Percentiles rank a stretch among this genome's conserved stretches.
Evolutionary conservation across 1,140 invertebrate genomes (phyloP).

Genomic region (Samia ricini): DNA sequence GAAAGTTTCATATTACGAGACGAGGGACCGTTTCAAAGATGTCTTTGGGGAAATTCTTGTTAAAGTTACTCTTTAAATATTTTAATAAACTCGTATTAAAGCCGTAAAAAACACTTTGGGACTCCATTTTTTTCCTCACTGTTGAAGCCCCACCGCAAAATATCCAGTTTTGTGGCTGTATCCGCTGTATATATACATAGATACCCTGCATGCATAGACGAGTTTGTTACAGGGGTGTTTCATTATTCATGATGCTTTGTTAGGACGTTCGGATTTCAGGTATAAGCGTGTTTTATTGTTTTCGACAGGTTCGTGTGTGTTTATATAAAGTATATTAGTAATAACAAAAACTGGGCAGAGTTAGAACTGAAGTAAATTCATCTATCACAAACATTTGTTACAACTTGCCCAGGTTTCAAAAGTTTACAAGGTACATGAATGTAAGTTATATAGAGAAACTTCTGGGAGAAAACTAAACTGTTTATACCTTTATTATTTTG

Average conservation of each 20-base stretch:
- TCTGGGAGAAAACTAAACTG: too few species aligned
- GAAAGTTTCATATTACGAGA: constrained; percentile 52
- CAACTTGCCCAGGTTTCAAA: too few species aligned
- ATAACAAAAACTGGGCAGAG: too few species aligned
- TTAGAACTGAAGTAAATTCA: too few species aligned
- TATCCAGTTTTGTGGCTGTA: constrained; percentile 46
- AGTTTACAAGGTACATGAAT: too few species aligned
- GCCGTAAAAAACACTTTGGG: constrained; percentile 73
- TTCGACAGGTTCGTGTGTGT: constrained; percentile 44
- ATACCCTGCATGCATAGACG: constrained; percentile 20
- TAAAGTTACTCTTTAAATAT: constrained; percentile 75
- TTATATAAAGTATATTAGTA: neutral
- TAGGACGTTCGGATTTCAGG: constrained; percentile 47
- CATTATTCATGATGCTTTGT: constrained; percentile 74
- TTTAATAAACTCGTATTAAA: constrained; percentile 76
- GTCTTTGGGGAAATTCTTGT: constrained; percentile 71
- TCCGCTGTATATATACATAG: constrained; percentile 27
- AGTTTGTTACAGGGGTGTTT: constrained; percentile 56
- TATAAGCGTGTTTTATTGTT: constrained; percentile 55
- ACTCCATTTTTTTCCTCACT: constrained; percentile 57
- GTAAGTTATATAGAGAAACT: too few species aligned
- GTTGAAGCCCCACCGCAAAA: constrained; percentile 48
- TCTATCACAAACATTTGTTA: too few species aligned
- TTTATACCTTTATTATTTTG: too few species aligned
- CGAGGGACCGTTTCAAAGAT: constrained; percentile 50